Evolutionary conservation across 2,113 vertebrate species (phyloP), one percentile per base, ranked within the genome.

Genomic region (Elaphurus davidianus): DNA sequence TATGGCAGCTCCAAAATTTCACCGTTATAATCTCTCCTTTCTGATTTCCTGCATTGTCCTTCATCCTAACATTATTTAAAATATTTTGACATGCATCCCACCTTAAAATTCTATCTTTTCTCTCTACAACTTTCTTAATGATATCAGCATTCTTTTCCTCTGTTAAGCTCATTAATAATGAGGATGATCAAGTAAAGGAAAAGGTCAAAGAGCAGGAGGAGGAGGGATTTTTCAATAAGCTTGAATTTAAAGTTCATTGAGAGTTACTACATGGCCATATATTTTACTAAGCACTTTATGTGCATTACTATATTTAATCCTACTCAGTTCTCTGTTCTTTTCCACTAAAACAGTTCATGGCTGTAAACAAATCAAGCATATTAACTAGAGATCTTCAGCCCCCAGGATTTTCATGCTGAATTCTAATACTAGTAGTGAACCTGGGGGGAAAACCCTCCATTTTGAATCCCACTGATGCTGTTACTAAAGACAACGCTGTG

Each of bases 321-420:
- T 19, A 67, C 0, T n/a, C 62, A 67, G 33, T n/a, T n/a, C 1
- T 67, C 33, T 67, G 7, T n/a, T 19, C 62, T 67, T 67, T 67
- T 5, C 16, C 64, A n/a, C 8, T 10, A 10, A n/a, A 67, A 67
- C 33, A 10, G 16, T 19, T n/a, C 8, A n/a, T 67, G 16, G 16
- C 0, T 67, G 7, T n/a, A 67, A 67, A n/a, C 16, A 19, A 67
- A 67, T 67, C 64, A 67, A 67, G 64, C 33, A 67, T n/a, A 19
- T n/a, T 10, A n/a, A 1, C 15, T 19, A n/a, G 16, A n/a, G 4
- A n/a, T n/a, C 3, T n/a, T 67, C 16, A n/a, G 33, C 2, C 7
- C 8, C 16, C 0, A 4, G 16, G 16, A 67, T 67, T n/a, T 67
- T 67, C 33, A 67, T 9, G 64, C 33, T n/a, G 0, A 67, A 10